Base-by-base conservation (phyloP, 2,797 vertebrate genomes). In the Chelon labrosus region DNA sequence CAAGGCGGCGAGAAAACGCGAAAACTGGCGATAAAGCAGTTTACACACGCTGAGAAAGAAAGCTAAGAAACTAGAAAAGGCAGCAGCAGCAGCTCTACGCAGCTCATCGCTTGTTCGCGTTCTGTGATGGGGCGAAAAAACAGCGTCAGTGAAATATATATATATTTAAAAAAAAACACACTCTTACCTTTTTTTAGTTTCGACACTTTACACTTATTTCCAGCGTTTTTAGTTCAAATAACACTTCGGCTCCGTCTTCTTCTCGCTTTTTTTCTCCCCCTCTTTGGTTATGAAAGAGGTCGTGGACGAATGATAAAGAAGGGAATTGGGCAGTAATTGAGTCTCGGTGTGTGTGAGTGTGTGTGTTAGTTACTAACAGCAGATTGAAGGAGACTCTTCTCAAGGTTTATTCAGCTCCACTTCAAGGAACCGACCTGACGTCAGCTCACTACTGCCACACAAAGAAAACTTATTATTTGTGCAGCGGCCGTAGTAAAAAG, bases 371-470 rank as follows among this genome's bases (percentile, higher is more conserved):
- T 95, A 96, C 95, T 95, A 94, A 93, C 95, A 93, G 96, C 96
- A 95, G 95, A 96, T 96, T 95, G 95, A 96, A 96, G 96, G 96
- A 95, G 96, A 96, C 95, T 96, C 95, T 96, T 95, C 95, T 96
- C 96, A 95, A 96, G 96, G 96, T 96, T 97, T 96, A 96, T 96
- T 96, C 96, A 95, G 96, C 96, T 95, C 95, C 96, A 96, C 96
- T 97, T 97, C 95, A 97, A 96, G 95, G 96, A 96, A 96, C 95
- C 94, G 90, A 94, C 95, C 96, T 98, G 97, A 98, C 96, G 97
- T 98, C 96, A 98, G 91, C 94, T 94, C 88, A 90, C 94, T 93
- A 90, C 95, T 92, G 93, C 92, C 92, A 92, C 93, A 96, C 95
- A 95, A 95, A 95, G 94, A 96, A 93, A 95, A 96, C 95, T 96